A percentile compares a stretch with the other conserved stretches of the same genome.
These are phyloP conservation scores for Pseudomyrmex concolor DNA, from an alignment of 1,140 invertebrate species.

Conservation along the genomic window DNA sequence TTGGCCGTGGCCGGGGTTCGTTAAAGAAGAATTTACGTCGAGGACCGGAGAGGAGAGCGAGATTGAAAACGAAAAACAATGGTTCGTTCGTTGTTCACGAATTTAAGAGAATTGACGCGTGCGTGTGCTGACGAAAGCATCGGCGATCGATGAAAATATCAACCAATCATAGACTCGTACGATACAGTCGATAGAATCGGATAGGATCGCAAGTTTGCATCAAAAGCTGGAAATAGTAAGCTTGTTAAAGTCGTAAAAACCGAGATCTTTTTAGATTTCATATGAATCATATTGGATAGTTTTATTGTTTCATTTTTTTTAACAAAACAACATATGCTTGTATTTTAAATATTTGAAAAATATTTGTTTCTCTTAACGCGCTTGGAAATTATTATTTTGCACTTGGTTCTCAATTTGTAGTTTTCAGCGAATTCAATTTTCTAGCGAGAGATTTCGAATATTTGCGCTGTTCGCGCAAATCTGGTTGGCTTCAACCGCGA, in stretches of 20 bases:
- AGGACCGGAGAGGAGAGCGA: slow-evolving; percentile 21
- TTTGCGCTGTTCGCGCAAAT: slow-evolving; percentile 25
- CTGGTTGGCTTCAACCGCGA: slow-evolving; percentile 27
- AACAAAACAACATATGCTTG: not conserved
- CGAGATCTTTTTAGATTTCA: not conserved
- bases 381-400: slow-evolving; percentile 22
- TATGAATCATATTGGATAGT: not conserved
- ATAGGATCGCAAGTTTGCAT: not conserved
- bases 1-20: slow-evolving; percentile 58
- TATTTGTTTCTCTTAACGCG: too few species aligned
- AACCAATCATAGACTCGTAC: not conserved
- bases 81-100: slow-evolving; percentile 16
- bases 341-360: not conserved
- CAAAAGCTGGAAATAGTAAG: not conserved
- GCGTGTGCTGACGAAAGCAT: not conserved
- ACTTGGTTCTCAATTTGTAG: not conserved
- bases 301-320: slow-evolving; percentile 14
- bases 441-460: slow-evolving; percentile 2
- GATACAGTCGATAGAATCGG: not conserved
- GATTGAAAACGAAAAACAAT: slow-evolving; percentile 57
- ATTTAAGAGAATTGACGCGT: slow-evolving; percentile 22
- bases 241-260: not conserved
- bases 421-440: slow-evolving; percentile 1
- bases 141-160: slow-evolving; percentile 9
- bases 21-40: slow-evolving; percentile 58